Conservation (phyloP, 2,113 vertebrate genomes). For the Mystacornis crossleyi region DNA sequence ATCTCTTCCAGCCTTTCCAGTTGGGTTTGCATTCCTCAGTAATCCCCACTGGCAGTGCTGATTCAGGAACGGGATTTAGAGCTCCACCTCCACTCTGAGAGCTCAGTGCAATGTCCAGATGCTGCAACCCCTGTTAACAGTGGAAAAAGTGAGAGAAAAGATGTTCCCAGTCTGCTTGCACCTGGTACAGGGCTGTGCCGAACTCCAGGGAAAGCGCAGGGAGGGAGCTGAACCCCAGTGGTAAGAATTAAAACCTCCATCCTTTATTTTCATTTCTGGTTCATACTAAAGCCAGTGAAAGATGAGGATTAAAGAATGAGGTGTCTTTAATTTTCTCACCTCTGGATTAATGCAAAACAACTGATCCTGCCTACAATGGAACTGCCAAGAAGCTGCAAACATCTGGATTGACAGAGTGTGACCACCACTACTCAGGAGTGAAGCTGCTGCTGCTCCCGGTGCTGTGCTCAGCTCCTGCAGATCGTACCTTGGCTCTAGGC, state of each 20-base stretch:
- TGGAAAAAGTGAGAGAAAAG: background rate
- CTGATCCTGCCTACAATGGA: fast-evolving
- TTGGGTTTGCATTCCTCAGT: background rate
- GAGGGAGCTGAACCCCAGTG: background rate
- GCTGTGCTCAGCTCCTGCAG: background rate
- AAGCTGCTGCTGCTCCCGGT: background rate
- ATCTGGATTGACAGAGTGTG: background rate
- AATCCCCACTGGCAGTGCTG: background rate
- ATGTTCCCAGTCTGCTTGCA: background rate
- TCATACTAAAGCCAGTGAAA: background rate
- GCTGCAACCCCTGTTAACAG: background rate
- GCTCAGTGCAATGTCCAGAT: background rate
- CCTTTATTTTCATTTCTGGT: background rate
- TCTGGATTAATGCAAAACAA: background rate
- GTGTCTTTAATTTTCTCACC: background rate
- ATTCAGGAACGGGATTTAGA: background rate
- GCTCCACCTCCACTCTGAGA: background rate
- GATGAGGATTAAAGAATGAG: background rate
- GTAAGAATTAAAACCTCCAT: background rate
- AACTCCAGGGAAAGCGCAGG: background rate
- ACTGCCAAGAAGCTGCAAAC: background rate
- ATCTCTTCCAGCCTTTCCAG: background rate
- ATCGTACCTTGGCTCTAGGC: background rate
- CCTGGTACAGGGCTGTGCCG: background rate
- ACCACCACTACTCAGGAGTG: fast-evolving